A percentile compares a stretch with the other conserved stretches of the same genome.
phyloP scores from a whole-genome alignment of 2,888 invertebrate species.

The Dicyrtomina minuta region DNA sequence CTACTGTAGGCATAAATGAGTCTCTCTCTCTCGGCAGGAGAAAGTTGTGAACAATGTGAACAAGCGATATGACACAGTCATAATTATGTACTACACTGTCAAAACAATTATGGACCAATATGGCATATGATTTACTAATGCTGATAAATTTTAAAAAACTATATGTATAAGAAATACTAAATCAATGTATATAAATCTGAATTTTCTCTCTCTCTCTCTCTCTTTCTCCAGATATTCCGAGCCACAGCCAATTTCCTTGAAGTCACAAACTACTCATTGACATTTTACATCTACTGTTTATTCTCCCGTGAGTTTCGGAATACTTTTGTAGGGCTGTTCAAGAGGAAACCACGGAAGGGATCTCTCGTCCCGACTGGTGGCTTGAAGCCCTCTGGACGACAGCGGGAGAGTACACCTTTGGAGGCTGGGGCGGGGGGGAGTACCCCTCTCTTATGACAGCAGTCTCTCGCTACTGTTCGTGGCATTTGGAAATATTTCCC shows the following conservation, averaged over 20 bases:
- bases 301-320: constrained; percentile 75
- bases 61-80: no score
- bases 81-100: no score
- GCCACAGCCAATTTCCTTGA: constrained; percentile 73
- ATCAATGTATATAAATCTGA: no score
- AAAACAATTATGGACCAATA: no score
- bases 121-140: no score
- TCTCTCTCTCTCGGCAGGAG: no score
- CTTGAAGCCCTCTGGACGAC: constrained; percentile 37
- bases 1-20: no score
- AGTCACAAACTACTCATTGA: constrained; percentile 73
- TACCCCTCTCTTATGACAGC: constrained; percentile 44
- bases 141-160: no score
- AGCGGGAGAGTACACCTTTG: constrained; percentile 34
- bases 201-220: no score
- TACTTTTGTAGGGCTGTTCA: constrained; percentile 67
- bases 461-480: constrained; percentile 27
- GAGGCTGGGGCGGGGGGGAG: constrained; percentile 37
- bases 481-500: constrained; percentile 43
- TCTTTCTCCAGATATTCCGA: constrained; percentile 66
- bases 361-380: constrained; percentile 27
- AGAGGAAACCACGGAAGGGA: constrained; percentile 29
- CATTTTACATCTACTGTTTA: constrained; percentile 76
- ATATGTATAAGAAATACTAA: no score
- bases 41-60: no score